Base-by-base conservation (phyloP, 1,140 invertebrate genomes). In the Drosophila nannoptera region DNA sequence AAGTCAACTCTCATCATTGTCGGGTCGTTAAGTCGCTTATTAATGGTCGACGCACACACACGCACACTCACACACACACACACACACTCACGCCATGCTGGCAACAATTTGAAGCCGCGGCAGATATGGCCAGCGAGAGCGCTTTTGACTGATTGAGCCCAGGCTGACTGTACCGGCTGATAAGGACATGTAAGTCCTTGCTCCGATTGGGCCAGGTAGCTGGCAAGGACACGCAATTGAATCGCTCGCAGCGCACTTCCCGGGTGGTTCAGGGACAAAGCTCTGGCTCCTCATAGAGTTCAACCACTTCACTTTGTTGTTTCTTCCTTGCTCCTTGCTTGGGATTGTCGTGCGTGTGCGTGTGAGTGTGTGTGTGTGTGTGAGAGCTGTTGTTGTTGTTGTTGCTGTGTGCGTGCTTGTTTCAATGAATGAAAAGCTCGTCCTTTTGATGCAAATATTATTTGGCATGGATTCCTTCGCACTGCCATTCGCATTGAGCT, bases 361-460 rank as follows among this genome's bases (percentile, higher is more conserved):
- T 22, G 22, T 22, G 22, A 2, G 22, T 22, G 22, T 22, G 22
- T 22, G 22, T 22, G 22, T 22, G 22, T 2, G n/a, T n/a, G n/a
- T n/a, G n/a, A n/a, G n/a, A n/a, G n/a, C n/a, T n/a, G n/a, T n/a
- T n/a, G n/a, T n/a, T n/a, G n/a, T n/a, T n/a, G n/a, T n/a, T n/a
- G n/a, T 35, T 50, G 52, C 59, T 58, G 35, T 58, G 22, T 35
- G 56, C 40, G 32, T 33, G 29, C 38, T 48, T 64, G 45, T 32
- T 63, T 62, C 58, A 67, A 48, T 67, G 31, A 66, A 66, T 67
- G 55, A 53, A 83, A 83, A 84, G 63, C 71, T 82, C 77, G 75
- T 82, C 78, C 78, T 83, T 82, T 82, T 83, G 46, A 80, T 75
- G 65, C 65, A 74, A 82, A 74, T 61, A 22, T 58, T 62, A 53